Base-by-base conservation (phyloP, 2,113 vertebrate genomes). In the Phocoena phocoena region DNA sequence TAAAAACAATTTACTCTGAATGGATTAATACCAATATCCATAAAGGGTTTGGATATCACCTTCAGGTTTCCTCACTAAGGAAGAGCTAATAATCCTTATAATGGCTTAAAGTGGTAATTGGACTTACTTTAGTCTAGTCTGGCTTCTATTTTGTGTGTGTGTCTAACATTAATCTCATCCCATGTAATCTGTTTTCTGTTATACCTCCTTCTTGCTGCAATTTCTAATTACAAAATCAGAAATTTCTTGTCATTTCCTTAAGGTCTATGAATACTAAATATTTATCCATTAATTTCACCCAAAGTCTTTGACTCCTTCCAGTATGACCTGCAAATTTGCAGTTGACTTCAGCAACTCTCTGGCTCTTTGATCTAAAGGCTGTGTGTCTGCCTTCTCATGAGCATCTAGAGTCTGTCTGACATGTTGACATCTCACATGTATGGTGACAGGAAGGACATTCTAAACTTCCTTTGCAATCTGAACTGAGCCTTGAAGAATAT, bases 161-260 rank as follows among this genome's bases (percentile, higher is more conserved):
- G 44, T 82, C 36, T 10, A 90, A 71, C 10, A 36, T 89, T 63
- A 89, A 77, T 87, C 58, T 65, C 79, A 62, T 62, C 20, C 33
- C 28, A 90, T 28, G 71, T 53, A 73, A 20, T 50, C 60, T 86
- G 9, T 68, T 83, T 55, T 87, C 17, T 93, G 18, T 12, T 88
- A 87, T 90, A n/a, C 10, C 25, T 44, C 10, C 7, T 82, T 90
- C 23, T 93, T 83, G 25, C 7, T 80, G 17, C 18, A 95, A 65
- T n/a, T 87, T 93, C 26, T 73, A 91, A 84, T 73, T 79, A 93
- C 41, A 95, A 95, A 73, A 79, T 80, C 28, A 88, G 58, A 60
- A 10, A 36, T 13, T 36, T 92, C 47, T 71, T 87, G 33, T 1
- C 17, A 92, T 90, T 90, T 95, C 2, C 41, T 67, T 94, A 60